A percentile compares a stretch with the other conserved stretches of the same genome.
These are phyloP conservation scores for Parasteatoda lunata DNA, from an alignment of 2,888 invertebrate species.

Conservation along the genomic window DNA sequence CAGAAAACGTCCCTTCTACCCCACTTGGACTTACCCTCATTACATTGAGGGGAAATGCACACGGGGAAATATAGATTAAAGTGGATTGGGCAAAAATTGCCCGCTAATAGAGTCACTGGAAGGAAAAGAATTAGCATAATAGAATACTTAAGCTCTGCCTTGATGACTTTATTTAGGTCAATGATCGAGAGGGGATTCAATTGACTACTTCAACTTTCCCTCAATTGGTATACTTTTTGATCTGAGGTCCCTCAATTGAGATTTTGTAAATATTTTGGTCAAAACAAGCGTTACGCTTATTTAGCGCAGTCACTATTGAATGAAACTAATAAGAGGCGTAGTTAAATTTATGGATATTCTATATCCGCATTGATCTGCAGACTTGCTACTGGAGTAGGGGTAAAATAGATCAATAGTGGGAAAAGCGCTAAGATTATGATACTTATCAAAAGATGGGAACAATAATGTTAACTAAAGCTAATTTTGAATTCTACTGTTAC, in stretches of 20 bases:
- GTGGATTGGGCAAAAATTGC: constrained; percentile 64
- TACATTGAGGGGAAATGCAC: constrained; percentile 29
- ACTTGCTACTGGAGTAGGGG: no score
- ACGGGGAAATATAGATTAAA: constrained; percentile 52
- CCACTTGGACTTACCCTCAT: constrained; percentile 37
- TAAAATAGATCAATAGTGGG: no score
- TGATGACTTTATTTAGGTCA: constrained; percentile 45
- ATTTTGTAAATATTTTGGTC: no score
- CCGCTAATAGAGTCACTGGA: constrained; percentile 62
- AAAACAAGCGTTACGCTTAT: no score
- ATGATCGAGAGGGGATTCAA: constrained; percentile 9
- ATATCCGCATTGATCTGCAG: no score
- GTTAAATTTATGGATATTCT: no score
- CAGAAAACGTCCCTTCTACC: constrained; percentile 58
- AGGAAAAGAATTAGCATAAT: constrained; percentile 63
- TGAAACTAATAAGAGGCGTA: no score
- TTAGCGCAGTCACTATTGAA: no score
- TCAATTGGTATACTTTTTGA: background rate
- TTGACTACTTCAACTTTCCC: background rate
- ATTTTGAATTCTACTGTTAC: no score
- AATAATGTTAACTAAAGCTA: no score
- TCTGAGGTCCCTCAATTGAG: background rate
- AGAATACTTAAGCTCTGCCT: constrained; percentile 44
- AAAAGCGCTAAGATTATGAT: no score
- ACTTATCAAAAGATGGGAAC: no score